A percentile compares a stretch with the other conserved stretches of the same genome.
Conservation (phyloP, 2,888 invertebrate genomes). For the Polymixis flavicincta region DNA sequence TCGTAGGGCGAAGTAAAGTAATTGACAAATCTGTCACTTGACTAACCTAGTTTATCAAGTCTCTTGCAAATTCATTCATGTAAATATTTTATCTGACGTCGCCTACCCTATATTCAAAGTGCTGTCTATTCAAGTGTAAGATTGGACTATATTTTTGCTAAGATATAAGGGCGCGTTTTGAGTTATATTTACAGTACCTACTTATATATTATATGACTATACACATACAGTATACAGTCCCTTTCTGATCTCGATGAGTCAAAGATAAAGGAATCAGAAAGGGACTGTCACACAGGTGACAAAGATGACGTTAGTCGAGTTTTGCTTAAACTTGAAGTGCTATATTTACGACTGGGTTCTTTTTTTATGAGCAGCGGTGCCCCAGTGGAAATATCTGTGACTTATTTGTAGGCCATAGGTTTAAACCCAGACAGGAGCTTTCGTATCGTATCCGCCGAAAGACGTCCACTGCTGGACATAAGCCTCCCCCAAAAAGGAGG, state of each 20-base stretch:
- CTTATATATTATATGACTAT: no score
- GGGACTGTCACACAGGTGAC: background rate
- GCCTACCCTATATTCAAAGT: constrained; percentile 35
- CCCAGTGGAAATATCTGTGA: no score
- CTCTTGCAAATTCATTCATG: constrained; percentile 30
- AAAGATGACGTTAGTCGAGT: background rate
- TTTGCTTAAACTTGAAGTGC: background rate
- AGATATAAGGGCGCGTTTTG: background rate
- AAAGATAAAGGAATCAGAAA: no score
- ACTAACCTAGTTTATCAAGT: constrained; percentile 21
- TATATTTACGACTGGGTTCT: background rate
- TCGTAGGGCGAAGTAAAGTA: background rate
- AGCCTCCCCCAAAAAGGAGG: no score
- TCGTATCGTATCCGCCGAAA: no score
- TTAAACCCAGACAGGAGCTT: background rate
- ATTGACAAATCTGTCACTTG: constrained; percentile 17
- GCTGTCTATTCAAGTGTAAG: constrained; percentile 27
- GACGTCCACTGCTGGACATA: no score
- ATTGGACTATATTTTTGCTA: constrained; percentile 25
- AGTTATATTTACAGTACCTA: background rate
- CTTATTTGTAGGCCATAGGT: background rate
- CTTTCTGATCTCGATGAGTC: no score
- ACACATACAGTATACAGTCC: no score
- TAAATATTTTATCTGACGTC: constrained; percentile 39
- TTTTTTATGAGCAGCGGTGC: background rate